Evolutionary conservation across 2,113 vertebrate genomes (phyloP), one percentile per base, ranked within the genome.

Genomic region (Channa maculata): DNA sequence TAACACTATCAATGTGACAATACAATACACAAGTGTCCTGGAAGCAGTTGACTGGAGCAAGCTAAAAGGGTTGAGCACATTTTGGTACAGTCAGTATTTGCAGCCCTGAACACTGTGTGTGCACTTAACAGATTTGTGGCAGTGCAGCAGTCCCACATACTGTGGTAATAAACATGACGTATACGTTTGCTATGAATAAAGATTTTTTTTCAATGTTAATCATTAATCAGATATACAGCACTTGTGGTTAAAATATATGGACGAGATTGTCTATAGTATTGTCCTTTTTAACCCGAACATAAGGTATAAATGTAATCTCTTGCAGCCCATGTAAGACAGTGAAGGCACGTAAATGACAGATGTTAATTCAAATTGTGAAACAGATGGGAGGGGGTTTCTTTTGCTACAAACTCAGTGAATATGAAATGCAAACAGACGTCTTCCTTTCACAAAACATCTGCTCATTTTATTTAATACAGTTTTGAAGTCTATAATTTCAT

Each of bases 341-440:
- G 13, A 8, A 48, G 39, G 37, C 15, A 50, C 65, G 52, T 57
- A 43, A 65, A 43, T 43, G 67, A 65, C 82, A 83, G 76, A 70
- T 85, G 86, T 70, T 78, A 34, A 85, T 68, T 77, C 53, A 83
- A 69, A 59, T 9, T 14, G 68, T 33, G 36, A 68, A 82, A 77
- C 83, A 86, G 83, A 86, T 86, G 80, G 83, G 57, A 57, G 15
- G 68, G 45, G 70, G 70, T 54, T 44, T n/a, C n/a, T 65, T 86
- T 73, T 57, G 63, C 64, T 48, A 39, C 36, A 55, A 79, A 77
- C 70, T 85, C 74, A 48, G 71, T 13, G 46, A 59, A 81, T 60
- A 64, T 9, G 70, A 57, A 72, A 75, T 8, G 37, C 10, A 78
- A 83, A 69, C 58, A 53, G 14, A 49, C 34, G 54, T 46, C 66